Base-by-base conservation (phyloP, 2,797 vertebrate genomes). In the Phalloptychus januarius region DNA sequence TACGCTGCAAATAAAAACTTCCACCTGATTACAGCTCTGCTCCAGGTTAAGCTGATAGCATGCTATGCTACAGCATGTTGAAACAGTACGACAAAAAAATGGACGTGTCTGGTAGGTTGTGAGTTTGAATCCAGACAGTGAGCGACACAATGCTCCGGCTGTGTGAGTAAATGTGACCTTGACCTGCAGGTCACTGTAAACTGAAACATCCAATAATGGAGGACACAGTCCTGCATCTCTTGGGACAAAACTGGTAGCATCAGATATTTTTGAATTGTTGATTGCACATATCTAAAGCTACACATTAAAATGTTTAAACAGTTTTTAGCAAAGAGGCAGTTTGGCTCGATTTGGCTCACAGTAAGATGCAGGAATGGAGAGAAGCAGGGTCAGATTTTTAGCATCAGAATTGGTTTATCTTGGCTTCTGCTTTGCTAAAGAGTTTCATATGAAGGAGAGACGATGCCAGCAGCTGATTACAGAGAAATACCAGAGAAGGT, bases 381-480 rank as follows among this genome's bases (percentile, higher is more conserved):
- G 72, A 73, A 83, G 31, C 75, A 65, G 75, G 72, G 40, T 70
- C 76, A 28, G 65, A 46, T 70, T 61, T 77, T 82, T 54, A 56
- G 40, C 48, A 74, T 72, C 67, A 12, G 2, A 85, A 80, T 78
- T 0, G 4, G 87, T 88, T 90, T 86, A 52, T 86, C 71, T 91
- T 90, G 88, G 87, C 87, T 13, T 31, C 8, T 0, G 65, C 13
- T 67, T 81, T 38, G 72, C 76, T 80, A 28, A 65, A 80, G 71
- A 71, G n/a, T 79, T 79, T 83, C 76, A 72, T 54, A 28, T 70
- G 72, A 79, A 44, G 2, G 67, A 33, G 81, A 84, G 74, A 88
- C 82, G 75, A 83, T 50, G 86, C 81, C 88, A 88, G 84, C 54
- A 54, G 87, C 58, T 86, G 88, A 88, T 88, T 89, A 74, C 76